Evolutionary conservation across 2,888 invertebrate genomes (phyloP).

Genomic region (Listrodromus nycthemerus): DNA sequence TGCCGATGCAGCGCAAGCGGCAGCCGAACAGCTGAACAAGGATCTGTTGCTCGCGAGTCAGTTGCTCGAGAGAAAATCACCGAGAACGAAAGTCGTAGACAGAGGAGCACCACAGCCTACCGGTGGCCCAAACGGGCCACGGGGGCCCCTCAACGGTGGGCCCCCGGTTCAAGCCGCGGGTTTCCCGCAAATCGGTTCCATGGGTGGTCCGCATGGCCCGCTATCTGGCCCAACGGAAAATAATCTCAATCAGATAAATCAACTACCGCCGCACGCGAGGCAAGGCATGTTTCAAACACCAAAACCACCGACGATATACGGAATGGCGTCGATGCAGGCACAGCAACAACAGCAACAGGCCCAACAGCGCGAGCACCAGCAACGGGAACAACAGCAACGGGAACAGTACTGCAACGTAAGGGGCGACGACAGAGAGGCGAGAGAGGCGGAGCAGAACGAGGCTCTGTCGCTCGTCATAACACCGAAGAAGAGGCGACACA

Average conservation of each 20-base stretch:
- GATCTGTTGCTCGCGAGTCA: constrained; percentile 93
- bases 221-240: constrained; percentile 84
- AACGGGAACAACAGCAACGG: constrained; percentile 81
- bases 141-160: constrained; percentile 83
- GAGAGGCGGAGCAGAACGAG: constrained; percentile 95
- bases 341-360: constrained; percentile 86
- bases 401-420: constrained; percentile 81
- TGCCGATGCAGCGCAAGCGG: constrained; percentile 92
- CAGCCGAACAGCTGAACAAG: constrained; percentile 94
- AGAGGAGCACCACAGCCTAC: constrained; percentile 86
- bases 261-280: constrained; percentile 88
- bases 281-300: constrained; percentile 93
- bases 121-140: constrained; percentile 84
- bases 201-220: constrained; percentile 80
- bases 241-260: constrained; percentile 87
- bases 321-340: constrained; percentile 84
- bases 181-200: constrained; percentile 87
- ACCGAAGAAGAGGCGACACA: constrained; percentile 98
- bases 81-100: constrained; percentile 91
- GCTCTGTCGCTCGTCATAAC: constrained; percentile 97
- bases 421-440: constrained; percentile 80
- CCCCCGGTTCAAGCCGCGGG: constrained; percentile 85
- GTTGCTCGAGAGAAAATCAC: constrained; percentile 93
- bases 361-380: constrained; percentile 78
- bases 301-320: constrained; percentile 88